A percentile compares a stretch with the other conserved stretches of the same genome.
Conservation (phyloP, 23 tunicate genomes). For the Pegea sp. region DNA sequence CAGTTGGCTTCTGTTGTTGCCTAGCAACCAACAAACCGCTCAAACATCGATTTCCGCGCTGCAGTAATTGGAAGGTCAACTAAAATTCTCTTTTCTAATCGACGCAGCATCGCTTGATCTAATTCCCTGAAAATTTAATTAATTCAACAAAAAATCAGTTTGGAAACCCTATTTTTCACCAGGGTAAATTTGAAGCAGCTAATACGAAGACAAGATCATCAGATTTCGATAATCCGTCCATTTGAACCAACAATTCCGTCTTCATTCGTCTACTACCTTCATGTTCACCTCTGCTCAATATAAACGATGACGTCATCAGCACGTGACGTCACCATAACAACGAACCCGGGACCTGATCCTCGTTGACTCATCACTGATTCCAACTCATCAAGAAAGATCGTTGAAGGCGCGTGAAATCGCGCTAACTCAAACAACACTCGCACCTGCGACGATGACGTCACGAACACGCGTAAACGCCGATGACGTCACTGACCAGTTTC, state of each 20-base stretch:
- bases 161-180: constrained; percentile 8
- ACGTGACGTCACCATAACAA: not conserved
- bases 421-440: constrained; percentile 88
- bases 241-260: constrained; percentile 81
- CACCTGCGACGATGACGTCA: constrained; percentile 16
- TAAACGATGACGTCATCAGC: not conserved
- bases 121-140: constrained; percentile 38
- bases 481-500: constrained; percentile 67
- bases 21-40: constrained; percentile 15
- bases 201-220: constrained; percentile 91
- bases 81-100: constrained; percentile 68
- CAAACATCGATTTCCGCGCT: constrained; percentile 65
- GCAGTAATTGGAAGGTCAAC: constrained; percentile 62
- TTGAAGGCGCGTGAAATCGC: constrained; percentile 88
- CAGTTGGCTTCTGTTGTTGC: not conserved
- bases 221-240: constrained; percentile 85
- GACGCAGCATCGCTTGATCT: constrained; percentile 87
- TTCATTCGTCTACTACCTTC: constrained; percentile 95
- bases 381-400: constrained; percentile 84
- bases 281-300: constrained; percentile 84
- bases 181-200: constrained; percentile 87
- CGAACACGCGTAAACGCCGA: too few relatives aligned
- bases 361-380: constrained; percentile 92
- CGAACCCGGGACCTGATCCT: constrained; percentile 85
- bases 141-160: not conserved